These are phyloP conservation scores for Drosophila prolongata DNA, from an alignment of 2,888 invertebrate genomes.

Conservation along the genomic window DNA sequence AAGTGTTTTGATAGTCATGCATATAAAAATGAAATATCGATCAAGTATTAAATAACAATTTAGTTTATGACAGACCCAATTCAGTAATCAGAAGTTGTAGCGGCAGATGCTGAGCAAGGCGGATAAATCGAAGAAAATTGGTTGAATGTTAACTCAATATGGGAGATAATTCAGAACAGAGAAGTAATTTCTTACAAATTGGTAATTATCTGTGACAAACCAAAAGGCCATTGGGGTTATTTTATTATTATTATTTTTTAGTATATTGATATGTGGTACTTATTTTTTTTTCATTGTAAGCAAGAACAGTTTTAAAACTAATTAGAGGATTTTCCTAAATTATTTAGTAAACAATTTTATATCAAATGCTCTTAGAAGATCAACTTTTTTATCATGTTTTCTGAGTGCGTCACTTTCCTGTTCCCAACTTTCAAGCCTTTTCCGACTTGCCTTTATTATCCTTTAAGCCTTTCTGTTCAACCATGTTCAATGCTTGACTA, in stretches of 20 bases:
- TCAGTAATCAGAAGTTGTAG: conserved; percentile 37
- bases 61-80: conserved; percentile 65
- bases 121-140: conserved; percentile 3
- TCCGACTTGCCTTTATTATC: background rate
- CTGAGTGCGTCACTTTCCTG: background rate
- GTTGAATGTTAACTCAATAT: conserved; percentile 8
- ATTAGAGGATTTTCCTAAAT: no score
- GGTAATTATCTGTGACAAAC: background rate
- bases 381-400: background rate
- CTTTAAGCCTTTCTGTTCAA: conserved; percentile 1
- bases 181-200: background rate
- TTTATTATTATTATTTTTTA: no score
- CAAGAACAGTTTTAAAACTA: no score
- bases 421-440: conserved; percentile 2
- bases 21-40: conserved; percentile 80
- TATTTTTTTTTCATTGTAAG: no score
- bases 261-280: no score
- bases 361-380: no score
- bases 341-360: no score
- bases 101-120: conserved; percentile 27
- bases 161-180: background rate
- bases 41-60: conserved; percentile 79
- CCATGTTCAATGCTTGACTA: conserved; percentile 8
- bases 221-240: no score
- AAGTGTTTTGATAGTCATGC: conserved; percentile 77